phyloP scores from a whole-genome alignment of 2,797 vertebrate genomes.

The Mus minutoides region DNA sequence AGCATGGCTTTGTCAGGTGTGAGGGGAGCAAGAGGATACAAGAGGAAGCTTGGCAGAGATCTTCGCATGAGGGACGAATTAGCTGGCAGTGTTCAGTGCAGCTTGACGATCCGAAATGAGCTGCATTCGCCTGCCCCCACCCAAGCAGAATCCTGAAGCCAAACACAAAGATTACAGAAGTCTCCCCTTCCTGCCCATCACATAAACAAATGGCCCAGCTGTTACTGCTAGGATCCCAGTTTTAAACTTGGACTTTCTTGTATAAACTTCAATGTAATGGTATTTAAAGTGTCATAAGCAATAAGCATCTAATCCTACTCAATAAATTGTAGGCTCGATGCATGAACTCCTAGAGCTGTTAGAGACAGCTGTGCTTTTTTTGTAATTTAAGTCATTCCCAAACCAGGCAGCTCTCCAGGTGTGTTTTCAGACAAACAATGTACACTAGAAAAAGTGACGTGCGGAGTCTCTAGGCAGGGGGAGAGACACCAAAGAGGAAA shows the following conservation, averaged over 20 bases:
- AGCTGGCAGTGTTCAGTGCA: conserved; percentile 81
- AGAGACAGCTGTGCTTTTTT: conserved; percentile 90
- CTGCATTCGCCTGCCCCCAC: conserved; percentile 80
- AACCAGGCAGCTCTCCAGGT: conserved; percentile 88
- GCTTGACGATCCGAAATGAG: conserved; percentile 84
- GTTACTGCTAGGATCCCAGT: conserved; percentile 90
- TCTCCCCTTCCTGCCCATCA: conserved; percentile 91
- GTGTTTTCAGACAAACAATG: conserved; percentile 89
- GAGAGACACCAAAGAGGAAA: conserved; percentile 75
- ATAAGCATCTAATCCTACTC: conserved; percentile 91
- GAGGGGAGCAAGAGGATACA: conserved; percentile 76
- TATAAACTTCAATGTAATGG: conserved; percentile 93
- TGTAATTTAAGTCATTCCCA: conserved; percentile 88
- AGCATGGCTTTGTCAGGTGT: conserved; percentile 87
- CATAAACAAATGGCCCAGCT: conserved; percentile 92
- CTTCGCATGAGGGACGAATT: conserved; percentile 88
- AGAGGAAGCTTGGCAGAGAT: conserved; percentile 82
- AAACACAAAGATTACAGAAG: conserved; percentile 90
- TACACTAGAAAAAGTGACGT: conserved; percentile 86
- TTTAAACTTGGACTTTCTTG: conserved; percentile 92
- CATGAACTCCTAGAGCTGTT: conserved; percentile 88
- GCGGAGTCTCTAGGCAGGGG: conserved; percentile 77
- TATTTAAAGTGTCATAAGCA: conserved; percentile 93
- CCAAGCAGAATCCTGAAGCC: conserved; percentile 87
- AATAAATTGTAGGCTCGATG: conserved; percentile 90